These are phyloP conservation scores for Accipiter cooperii DNA, from an alignment of 2,113 vertebrate genomes.

Conservation along the genomic window DNA sequence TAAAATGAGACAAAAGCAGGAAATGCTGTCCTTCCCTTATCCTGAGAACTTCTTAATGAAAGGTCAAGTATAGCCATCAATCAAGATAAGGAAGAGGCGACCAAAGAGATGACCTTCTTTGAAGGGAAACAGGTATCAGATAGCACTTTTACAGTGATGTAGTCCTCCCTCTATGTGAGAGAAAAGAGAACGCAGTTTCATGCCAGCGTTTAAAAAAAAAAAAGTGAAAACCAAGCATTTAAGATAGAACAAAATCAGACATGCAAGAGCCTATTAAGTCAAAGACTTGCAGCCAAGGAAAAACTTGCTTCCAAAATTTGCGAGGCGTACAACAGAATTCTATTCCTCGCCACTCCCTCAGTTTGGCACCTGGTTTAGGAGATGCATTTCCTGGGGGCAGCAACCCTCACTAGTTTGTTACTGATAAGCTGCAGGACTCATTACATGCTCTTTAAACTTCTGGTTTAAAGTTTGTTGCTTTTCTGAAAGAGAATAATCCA, in stretches of 20 bases:
- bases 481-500: constrained; percentile 7
- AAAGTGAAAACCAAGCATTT: neutral
- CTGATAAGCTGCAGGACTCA: neutral
- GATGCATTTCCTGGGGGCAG: neutral
- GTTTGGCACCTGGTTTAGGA: neutral
- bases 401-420: neutral
- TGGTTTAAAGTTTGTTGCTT: neutral
- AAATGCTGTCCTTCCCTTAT: constrained; percentile 71
- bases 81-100: constrained; percentile 55
- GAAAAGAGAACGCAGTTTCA: neutral
- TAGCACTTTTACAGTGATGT: neutral
- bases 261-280: neutral
- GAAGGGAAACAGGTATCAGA: constrained; percentile 22
- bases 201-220: neutral
- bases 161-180: neutral
- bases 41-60: constrained; percentile 47
- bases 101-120: constrained; percentile 16
- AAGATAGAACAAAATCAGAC: neutral
- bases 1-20: constrained; percentile 71
- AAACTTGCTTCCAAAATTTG: neutral
- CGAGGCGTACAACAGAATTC: neutral
- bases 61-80: constrained; percentile 67
- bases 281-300: neutral
- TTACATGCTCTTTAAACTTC: neutral
- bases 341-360: neutral